Evolutionary conservation across 1,140 invertebrate genomes (phyloP), one percentile per base, ranked within the genome.

Genomic region (Lepidostoma basale): DNA sequence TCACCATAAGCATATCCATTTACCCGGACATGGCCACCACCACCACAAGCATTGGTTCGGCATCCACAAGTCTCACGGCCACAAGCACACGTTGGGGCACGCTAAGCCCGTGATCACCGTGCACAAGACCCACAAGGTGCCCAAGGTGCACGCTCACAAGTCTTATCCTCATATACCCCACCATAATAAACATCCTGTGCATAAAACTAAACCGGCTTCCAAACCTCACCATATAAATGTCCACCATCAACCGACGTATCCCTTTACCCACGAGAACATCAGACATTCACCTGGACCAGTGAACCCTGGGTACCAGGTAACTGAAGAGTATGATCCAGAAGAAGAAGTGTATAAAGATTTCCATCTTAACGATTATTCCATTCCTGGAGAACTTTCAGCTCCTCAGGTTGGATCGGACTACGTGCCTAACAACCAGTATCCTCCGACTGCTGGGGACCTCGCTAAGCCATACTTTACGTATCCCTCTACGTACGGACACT

Each of bases 1-100:
- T 64, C 77, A 81, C 3, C 82, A 86, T 47, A 76, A 83, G 44
- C 78, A 78, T 16, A 73, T 78, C 74, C 52, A 76, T 75, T 1
- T 81, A 74, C 49, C 72, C n/a, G 76, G 80, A 47, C 76, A 75
- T 18, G 77, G 77, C 16, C 68, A 81, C 26, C 74, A 78, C 26
- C 74, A 78, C 33, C 75, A 76, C 72, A 73, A 54, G 58, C 72
- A 73, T 67, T 74, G 70, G 65, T 75, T 62, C 49, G 75, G 72
- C 6, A 67, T 71, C 6, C 69, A 75, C 28, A 33, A 42, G 1
- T 56, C 68, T 3, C 59, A 76, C 16, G 65, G 22, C 16, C 59
- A 74, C 5, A 54, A 74, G 12, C 58, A 68, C 23, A 65, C 52
- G 16, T 14, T 25, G 23, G 39, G 54, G 5, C 62, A 65, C 28